Evolutionary conservation across 2,797 vertebrate genomes (phyloP).

Genomic region (Erithacus rubecula): DNA sequence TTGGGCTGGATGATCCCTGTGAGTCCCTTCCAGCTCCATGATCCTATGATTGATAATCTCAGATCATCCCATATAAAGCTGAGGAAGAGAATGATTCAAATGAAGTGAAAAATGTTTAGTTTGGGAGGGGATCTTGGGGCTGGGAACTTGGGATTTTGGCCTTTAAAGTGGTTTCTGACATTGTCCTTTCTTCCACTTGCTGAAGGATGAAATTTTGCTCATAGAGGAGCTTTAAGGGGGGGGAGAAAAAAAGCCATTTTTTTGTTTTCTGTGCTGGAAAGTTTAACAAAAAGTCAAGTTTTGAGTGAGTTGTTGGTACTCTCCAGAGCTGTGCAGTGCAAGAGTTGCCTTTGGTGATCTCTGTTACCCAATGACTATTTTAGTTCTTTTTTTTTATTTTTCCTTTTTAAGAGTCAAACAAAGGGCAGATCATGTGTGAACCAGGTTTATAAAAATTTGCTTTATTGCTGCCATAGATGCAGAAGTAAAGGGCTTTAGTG

Average conservation of each 20-base stretch:
- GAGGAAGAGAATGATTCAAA: not conserved
- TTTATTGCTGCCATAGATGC: not conserved
- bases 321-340: not conserved
- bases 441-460: not conserved
- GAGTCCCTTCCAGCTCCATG: not conserved
- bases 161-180: not conserved
- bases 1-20: not conserved
- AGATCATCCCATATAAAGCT: not conserved
- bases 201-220: not conserved
- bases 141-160: not conserved
- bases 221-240: accelerated
- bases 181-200: not conserved
- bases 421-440: not conserved
- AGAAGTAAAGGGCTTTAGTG: not conserved
- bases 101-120: not conserved
- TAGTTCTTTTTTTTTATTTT: not conserved
- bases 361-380: not conserved
- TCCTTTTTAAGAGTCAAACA: not conserved
- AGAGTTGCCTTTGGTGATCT: not conserved
- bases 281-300: not conserved
- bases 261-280: not conserved
- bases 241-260: accelerated
- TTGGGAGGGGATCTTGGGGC: not conserved
- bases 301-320: not conserved
- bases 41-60: not conserved